Evolutionary conservation across 2,888 invertebrate species (phyloP).

Genomic region (Rhingia campestris): DNA sequence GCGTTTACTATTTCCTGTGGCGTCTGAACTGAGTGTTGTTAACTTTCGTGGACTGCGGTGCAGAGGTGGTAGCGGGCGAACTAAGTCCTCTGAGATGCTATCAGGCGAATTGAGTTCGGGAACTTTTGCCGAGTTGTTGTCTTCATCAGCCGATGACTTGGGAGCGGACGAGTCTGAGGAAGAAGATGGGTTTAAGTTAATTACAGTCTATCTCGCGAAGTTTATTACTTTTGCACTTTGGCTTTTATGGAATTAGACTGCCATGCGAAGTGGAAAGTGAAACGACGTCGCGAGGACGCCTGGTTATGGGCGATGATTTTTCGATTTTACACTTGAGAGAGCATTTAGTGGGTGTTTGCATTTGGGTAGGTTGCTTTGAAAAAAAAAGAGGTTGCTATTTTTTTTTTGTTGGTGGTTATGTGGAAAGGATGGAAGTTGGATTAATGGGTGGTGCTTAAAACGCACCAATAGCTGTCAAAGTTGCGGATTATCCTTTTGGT

Average conservation of each 20-base stretch:
- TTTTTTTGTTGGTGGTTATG: neutral
- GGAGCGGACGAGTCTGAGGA: slow-evolving; percentile 84
- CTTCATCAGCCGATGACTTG: slow-evolving; percentile 84
- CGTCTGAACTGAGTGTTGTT: slow-evolving; percentile 75
- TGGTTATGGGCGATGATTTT: slow-evolving; percentile 31
- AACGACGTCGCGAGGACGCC: slow-evolving; percentile 15
- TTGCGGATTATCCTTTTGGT: neutral
- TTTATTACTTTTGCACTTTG: slow-evolving; percentile 62
- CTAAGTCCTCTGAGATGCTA: slow-evolving; percentile 85
- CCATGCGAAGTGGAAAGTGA: slow-evolving; percentile 37
- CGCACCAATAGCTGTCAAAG: neutral
- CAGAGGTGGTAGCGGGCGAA: slow-evolving; percentile 82
- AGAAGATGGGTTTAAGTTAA: slow-evolving; percentile 37
- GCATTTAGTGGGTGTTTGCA: slow-evolving; percentile 9
- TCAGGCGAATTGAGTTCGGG: slow-evolving; percentile 88
- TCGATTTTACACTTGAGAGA: slow-evolving; percentile 54
- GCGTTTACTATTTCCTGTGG: slow-evolving; percentile 83
- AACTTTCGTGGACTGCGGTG: slow-evolving; percentile 82
- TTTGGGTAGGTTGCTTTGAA: neutral
- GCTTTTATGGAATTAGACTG: slow-evolving; percentile 52
- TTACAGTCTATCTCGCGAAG: slow-evolving; percentile 55
- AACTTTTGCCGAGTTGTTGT: slow-evolving; percentile 82
- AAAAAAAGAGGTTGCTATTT: slow-evolving; percentile 24
- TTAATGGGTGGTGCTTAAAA: neutral
- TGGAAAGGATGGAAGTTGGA: slow-evolving; percentile 9